Conservation (phyloP, 1,140 invertebrate genomes). For the Micrasema minimum region DNA sequence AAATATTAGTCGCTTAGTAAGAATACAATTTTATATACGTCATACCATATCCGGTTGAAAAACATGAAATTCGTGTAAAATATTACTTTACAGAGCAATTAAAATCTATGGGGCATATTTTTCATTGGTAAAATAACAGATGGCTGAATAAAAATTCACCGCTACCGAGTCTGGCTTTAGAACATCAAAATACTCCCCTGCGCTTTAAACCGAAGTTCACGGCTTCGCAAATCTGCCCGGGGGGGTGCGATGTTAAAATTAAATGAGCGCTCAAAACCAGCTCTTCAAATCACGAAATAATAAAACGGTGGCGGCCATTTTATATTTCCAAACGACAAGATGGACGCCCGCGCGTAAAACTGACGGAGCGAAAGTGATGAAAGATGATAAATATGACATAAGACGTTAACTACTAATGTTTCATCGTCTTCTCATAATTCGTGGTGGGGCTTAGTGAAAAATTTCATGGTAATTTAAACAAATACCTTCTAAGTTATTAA, state of each 20-base stretch:
- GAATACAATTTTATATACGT: too few relatives aligned
- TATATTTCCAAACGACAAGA: slow-evolving; percentile 15
- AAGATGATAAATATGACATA: slow-evolving; percentile 37
- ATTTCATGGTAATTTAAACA: too few relatives aligned
- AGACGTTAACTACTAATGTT: not conserved
- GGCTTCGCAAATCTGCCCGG: slow-evolving; percentile 35
- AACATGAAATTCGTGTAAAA: too few relatives aligned
- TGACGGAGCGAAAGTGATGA: slow-evolving; percentile 17
- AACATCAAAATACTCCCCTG: too few relatives aligned
- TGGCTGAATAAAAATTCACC: slow-evolving; percentile 9
- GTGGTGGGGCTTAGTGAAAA: too few relatives aligned
- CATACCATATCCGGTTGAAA: too few relatives aligned
- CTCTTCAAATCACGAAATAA: slow-evolving; percentile 28
- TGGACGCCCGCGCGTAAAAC: slow-evolving; percentile 11
- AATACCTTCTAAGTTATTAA: too few relatives aligned
- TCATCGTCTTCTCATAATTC: too few relatives aligned
- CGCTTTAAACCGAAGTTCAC: not conserved
- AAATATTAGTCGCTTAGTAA: too few relatives aligned
- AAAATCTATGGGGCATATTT: not conserved
- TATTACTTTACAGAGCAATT: not conserved
- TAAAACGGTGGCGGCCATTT: slow-evolving; percentile 9
- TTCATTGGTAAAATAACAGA: not conserved
- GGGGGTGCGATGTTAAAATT: slow-evolving; percentile 43
- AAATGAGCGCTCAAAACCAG: slow-evolving; percentile 48
- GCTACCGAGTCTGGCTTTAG: not conserved